phyloP scores from a whole-genome alignment of 2,113 vertebrate species.

The Cottus gobio region DNA sequence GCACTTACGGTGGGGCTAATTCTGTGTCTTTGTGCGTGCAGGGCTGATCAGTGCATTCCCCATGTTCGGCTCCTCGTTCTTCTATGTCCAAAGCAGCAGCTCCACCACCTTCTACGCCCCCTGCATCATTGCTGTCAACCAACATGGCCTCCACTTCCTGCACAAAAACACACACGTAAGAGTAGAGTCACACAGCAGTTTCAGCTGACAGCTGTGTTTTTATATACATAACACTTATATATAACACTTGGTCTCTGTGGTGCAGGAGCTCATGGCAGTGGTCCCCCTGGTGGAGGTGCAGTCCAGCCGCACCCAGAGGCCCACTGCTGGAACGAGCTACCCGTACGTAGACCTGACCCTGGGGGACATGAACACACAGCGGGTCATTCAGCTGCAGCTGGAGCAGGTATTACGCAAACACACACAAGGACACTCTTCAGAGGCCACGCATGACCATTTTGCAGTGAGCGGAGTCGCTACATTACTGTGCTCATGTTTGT shows the following conservation, averaged over 20 bases:
- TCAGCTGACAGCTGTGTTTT: background rate
- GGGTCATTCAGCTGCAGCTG: conserved; percentile 92
- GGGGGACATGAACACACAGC: conserved; percentile 86
- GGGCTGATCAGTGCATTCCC: conserved; percentile 77
- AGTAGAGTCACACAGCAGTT: background rate
- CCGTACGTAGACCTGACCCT: conserved; percentile 93
- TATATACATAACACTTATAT: background rate
- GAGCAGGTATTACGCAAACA: conserved; percentile 86
- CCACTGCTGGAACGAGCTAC: conserved; percentile 86
- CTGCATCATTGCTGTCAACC: conserved; percentile 76
- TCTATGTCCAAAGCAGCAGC: conserved; percentile 80
- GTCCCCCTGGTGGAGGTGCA: conserved; percentile 92
- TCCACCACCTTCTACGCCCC: conserved; percentile 79
- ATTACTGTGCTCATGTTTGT: conserved; percentile 22
- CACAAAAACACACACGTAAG: conserved; percentile 79
- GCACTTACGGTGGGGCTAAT: background rate
- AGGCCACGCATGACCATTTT: background rate
- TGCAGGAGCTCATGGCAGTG: conserved; percentile 87
- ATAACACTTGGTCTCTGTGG: conserved; percentile 33
- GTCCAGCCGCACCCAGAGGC: conserved; percentile 90
- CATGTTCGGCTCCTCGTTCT: conserved; percentile 78
- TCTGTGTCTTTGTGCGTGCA: conserved; percentile 39
- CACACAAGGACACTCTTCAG: background rate
- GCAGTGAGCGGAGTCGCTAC: background rate
- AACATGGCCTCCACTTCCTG: conserved; percentile 77